Conservation (phyloP, 2,797 vertebrate genomes). For the Garrulus glandarius region DNA sequence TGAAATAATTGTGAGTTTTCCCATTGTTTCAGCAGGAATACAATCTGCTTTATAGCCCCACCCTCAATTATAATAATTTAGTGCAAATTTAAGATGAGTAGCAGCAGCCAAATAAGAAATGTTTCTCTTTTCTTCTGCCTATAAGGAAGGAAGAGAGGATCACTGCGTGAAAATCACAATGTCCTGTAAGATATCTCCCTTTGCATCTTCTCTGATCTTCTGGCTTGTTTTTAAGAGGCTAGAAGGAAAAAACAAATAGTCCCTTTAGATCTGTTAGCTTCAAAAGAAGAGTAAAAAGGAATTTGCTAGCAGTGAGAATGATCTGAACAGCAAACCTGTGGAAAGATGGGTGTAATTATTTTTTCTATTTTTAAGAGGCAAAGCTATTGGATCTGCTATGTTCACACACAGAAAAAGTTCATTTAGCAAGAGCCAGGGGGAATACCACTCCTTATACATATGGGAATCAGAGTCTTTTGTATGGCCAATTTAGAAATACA, state of each 20-base stretch:
- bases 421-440: neutral
- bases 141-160: neutral
- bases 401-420: neutral
- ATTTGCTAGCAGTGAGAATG: neutral
- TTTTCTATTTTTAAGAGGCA: constrained; percentile 4
- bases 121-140: neutral
- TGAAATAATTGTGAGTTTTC: neutral
- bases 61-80: neutral
- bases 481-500: neutral
- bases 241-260: neutral
- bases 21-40: neutral
- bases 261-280: constrained; percentile 6
- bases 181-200: neutral
- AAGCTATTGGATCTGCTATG: neutral
- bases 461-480: neutral
- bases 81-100: neutral
- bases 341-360: constrained; percentile 9
- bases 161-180: neutral
- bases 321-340: neutral
- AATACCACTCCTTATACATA: neutral
- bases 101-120: neutral
- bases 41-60: neutral
- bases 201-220: constrained; percentile 25
- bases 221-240: neutral
- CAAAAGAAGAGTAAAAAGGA: constrained; percentile 10